Percentiles rank a stretch among this genome's conserved stretches.
phyloP scores from a whole-genome alignment of 2,888 invertebrate genomes.

The Rhamphomyia laevipes region DNA sequence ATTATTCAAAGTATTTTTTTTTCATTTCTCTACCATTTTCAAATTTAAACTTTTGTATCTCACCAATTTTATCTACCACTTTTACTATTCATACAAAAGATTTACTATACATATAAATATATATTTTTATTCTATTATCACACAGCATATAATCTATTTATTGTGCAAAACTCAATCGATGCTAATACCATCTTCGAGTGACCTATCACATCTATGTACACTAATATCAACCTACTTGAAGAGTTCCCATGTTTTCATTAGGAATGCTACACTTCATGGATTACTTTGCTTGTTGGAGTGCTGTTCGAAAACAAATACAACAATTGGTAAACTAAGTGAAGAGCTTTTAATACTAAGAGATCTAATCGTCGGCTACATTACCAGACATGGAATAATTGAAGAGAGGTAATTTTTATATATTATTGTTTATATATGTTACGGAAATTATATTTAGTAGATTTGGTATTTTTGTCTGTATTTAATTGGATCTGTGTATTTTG shows the following conservation, averaged over 20 bases:
- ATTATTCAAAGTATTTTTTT: too few relatives aligned
- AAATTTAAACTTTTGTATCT: too few relatives aligned
- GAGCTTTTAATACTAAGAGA: constrained; percentile 34
- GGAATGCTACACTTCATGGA: constrained; percentile 36
- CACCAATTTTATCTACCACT: too few relatives aligned
- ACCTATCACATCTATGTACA: constrained; percentile 32
- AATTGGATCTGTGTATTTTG: too few relatives aligned
- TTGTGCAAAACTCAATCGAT: constrained; percentile 37
- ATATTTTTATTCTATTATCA: background rate
- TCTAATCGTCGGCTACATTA: constrained; percentile 35
- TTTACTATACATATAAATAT: background rate
- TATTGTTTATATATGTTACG: too few relatives aligned
- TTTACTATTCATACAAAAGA: background rate
- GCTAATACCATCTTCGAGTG: constrained; percentile 33
- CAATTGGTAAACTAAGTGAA: constrained; percentile 37
- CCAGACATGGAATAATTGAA: constrained; percentile 36
- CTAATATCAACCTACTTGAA: constrained; percentile 36
- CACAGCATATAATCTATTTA: constrained; percentile 36
- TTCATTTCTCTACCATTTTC: too few relatives aligned
- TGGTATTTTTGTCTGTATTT: too few relatives aligned
- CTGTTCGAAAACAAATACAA: constrained; percentile 36
- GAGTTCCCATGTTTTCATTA: constrained; percentile 37
- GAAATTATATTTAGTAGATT: too few relatives aligned
- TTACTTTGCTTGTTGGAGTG: constrained; percentile 35
- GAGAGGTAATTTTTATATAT: constrained; percentile 26